Evolutionary conservation across 2,888 invertebrate genomes (phyloP), one percentile per base, ranked within the genome.

Genomic region (Acrocera orbiculus): DNA sequence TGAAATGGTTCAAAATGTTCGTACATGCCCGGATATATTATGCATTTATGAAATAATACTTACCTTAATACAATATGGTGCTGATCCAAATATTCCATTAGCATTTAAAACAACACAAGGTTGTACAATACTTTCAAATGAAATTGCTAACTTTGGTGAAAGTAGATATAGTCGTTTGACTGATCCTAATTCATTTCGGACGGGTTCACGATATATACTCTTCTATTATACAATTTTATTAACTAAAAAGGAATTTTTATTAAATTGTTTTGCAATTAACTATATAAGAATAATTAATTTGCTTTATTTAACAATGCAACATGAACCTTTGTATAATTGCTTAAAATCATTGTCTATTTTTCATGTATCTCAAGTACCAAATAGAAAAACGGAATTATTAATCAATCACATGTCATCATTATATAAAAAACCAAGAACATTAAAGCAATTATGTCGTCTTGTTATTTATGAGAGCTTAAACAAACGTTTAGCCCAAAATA

Each of bases 371-470:
- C 68, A 66, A 61, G 69, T 71, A 41, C 71, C 72, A 28, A 69
- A 65, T 37, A 67, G 67, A 53, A 65, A 66, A 53, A 70, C 72
- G 13, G 69, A 70, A 53, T 69, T 69, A 44, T 62, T 76, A 27
- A 69, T 71, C 39, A 62, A 64, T 39, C 58, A 75, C 20, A 66
- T 78, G 42, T 67, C 72, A 43, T 65, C 69, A 32, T 56, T 79
- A 43, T 70, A 72, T 46, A 70, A 71, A 23, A 63, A 66, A 40
- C 79, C 80, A 8, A 62, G 78, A 27, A 70, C 68, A 40, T 62
- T 81, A n/a, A 76, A 77, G 51, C 77, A 79, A 55, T 69, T 77
- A 38, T 66, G 75, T 27, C 65, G 80, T 14, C 70, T 76, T 32
- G 64, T 67, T 42, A 76, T 81, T 40, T 76, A 77, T 51, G 69